Base-by-base conservation (phyloP, 2,113 vertebrate genomes). In the Onychorhynchus coronatus region DNA sequence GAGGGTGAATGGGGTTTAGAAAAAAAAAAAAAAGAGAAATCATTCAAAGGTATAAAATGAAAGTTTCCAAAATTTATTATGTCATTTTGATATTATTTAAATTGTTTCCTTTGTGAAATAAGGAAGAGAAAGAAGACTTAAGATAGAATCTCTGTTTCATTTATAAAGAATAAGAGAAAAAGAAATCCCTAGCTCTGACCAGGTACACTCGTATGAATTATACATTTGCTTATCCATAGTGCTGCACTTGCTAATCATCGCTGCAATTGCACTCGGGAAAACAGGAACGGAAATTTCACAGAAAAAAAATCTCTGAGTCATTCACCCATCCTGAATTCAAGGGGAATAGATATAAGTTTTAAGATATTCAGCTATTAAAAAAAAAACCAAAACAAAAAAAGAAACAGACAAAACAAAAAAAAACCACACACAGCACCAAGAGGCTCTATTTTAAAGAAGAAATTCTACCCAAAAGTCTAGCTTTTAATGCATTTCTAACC, bases 61-160 rank as follows among this genome's bases (percentile, higher is more conserved):
- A 80, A 71, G 27, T 84, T 91, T 93, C 89, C 27, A 67, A 78
- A 92, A 84, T 39, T 67, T 92, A 62, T 39, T 56, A 55, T 41
- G 14, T 37, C 47, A 44, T 78, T 94, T 87, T 74, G 80, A 46
- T 74, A 94, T 62, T 74, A 84, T 77, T 93, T 62, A 84, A 96
- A 87, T 91, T 75, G 30, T 59, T 93, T 91, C 47, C 59, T 93
- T 92, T 74, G 21, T 77, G 61, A 94, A 94, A 90, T 50, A 83
- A 50, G 24, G 53, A 91, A 58, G 53, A 88, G 42, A 8, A 70
- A 66, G 50, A 83, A 89, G 74, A n/a, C 87, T 94, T 96, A 76
- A 67, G 85, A 95, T 89, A 91, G n/a, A 91, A 94, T 93, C 87
- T 93, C 53, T 80, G 31, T 62, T 95, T 67, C 63, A 70, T 89